phyloP scores from a whole-genome alignment of 2,888 invertebrate genomes.

The Acronicta aceris region DNA sequence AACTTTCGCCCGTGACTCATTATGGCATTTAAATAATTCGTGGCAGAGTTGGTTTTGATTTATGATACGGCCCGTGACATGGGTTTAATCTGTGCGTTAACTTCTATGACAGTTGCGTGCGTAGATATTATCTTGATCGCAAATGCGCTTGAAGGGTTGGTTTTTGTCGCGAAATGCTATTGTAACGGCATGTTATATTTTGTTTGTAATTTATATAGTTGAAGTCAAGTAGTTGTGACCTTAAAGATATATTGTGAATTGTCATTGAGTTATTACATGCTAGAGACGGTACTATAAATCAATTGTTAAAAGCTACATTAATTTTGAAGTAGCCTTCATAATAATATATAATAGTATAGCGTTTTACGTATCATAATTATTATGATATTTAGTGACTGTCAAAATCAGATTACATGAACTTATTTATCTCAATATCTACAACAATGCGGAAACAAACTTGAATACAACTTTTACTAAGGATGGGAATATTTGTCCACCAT shows the following conservation, averaged over 20 bases:
- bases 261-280: neutral
- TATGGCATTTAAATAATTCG: slow-evolving; percentile 89
- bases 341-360: too few species aligned
- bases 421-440: too few species aligned
- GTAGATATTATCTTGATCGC: slow-evolving; percentile 63
- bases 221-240: slow-evolving; percentile 3
- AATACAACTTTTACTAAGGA: too few species aligned
- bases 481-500: too few species aligned
- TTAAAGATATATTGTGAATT: neutral
- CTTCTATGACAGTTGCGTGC: slow-evolving; percentile 64
- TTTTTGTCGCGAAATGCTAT: slow-evolving; percentile 40
- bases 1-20: slow-evolving; percentile 86
- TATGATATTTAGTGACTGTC: too few species aligned
- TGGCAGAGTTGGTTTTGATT: slow-evolving; percentile 78
- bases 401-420: too few species aligned
- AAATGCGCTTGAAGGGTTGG: slow-evolving; percentile 59
- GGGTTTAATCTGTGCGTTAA: slow-evolving; percentile 74
- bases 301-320: too few species aligned
- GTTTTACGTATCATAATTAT: too few species aligned
- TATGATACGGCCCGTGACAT: slow-evolving; percentile 79
- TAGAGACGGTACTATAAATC: too few species aligned
- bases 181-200: neutral
- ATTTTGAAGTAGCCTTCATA: too few species aligned
- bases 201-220: neutral
- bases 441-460: too few species aligned